A percentile compares a stretch with the other conserved stretches of the same genome.
These are phyloP conservation scores for Patiria miniata DNA, from an alignment of 35 echinoderm and acorn worm genomes.

Conservation along the genomic window DNA sequence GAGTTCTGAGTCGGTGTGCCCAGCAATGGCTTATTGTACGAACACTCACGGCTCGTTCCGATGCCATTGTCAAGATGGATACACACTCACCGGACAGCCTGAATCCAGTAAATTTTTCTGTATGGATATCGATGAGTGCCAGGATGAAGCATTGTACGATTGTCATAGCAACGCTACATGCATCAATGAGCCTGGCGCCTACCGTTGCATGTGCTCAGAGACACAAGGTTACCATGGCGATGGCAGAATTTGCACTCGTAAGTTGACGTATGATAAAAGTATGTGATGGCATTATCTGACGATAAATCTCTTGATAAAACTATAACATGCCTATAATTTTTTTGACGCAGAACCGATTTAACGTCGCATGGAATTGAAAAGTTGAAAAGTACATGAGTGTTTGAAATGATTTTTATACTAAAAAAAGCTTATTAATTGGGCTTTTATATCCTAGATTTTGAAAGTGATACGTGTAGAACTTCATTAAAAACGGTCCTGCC, in stretches of 20 bases:
- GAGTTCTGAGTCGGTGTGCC: background rate
- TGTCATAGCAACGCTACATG: background rate
- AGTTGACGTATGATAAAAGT: too few species aligned
- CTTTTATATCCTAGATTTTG: too few species aligned
- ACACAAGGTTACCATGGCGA: background rate
- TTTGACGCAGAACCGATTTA: too few species aligned
- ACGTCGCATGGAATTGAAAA: too few species aligned
- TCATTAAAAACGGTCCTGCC: too few species aligned
- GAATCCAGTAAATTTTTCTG: background rate
- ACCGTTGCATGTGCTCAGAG: background rate
- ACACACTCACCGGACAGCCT: background rate
- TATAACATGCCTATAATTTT: too few species aligned
- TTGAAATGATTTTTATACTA: too few species aligned
- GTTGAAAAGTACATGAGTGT: too few species aligned
- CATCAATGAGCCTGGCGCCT: background rate
- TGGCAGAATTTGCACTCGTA: background rate
- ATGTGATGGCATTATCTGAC: too few species aligned
- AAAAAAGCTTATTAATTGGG: too few species aligned
- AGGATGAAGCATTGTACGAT: background rate
- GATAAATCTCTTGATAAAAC: too few species aligned
- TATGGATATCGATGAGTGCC: slow-evolving; percentile 5
- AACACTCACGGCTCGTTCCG: background rate
- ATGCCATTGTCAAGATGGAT: background rate
- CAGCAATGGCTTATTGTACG: background rate
- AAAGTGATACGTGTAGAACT: too few species aligned